Conservation (phyloP, 2,113 vertebrate genomes). For the Ptyas mucosa region DNA sequence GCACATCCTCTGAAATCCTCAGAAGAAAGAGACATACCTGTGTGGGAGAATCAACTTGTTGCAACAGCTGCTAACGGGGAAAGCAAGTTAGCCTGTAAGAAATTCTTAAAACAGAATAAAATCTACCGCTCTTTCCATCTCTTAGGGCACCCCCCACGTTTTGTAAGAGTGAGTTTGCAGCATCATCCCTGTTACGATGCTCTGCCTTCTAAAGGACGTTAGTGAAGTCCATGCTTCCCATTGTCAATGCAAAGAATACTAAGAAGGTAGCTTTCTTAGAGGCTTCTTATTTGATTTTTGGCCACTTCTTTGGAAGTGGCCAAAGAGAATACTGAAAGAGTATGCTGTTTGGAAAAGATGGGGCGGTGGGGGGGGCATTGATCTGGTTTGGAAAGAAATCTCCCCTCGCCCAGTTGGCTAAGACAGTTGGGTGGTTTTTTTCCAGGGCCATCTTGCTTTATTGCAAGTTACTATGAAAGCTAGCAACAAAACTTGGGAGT, state of each 20-base stretch:
- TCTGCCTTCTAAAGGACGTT: background rate
- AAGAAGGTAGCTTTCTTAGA: background rate
- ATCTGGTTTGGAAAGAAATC: background rate
- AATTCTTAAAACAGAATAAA: constrained; percentile 3
- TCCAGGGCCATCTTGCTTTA: background rate
- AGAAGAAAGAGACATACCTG: constrained; percentile 63
- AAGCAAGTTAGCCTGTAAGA: constrained; percentile 62
- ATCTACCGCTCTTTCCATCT: background rate
- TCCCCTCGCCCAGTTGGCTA: background rate
- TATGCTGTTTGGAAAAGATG: background rate
- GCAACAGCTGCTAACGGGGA: constrained; percentile 54
- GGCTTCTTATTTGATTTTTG: background rate
- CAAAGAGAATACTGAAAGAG: background rate
- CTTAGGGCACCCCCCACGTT: constrained; percentile 24
- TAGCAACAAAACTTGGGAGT: background rate
- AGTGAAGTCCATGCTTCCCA: background rate
- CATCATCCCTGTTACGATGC: background rate
- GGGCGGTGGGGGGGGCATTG: background rate
- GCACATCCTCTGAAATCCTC: constrained; percentile 60
- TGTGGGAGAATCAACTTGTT: constrained; percentile 65
- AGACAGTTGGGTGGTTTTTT: background rate
- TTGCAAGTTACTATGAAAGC: background rate
- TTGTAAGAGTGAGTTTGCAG: constrained; percentile 33
- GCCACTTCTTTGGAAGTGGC: background rate
- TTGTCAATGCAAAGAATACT: background rate